Percentiles rank a stretch among this genome's conserved stretches.
These are phyloP conservation scores for Mimas tiliae DNA, from an alignment of 2,888 invertebrate genomes.

Conservation along the genomic window DNA sequence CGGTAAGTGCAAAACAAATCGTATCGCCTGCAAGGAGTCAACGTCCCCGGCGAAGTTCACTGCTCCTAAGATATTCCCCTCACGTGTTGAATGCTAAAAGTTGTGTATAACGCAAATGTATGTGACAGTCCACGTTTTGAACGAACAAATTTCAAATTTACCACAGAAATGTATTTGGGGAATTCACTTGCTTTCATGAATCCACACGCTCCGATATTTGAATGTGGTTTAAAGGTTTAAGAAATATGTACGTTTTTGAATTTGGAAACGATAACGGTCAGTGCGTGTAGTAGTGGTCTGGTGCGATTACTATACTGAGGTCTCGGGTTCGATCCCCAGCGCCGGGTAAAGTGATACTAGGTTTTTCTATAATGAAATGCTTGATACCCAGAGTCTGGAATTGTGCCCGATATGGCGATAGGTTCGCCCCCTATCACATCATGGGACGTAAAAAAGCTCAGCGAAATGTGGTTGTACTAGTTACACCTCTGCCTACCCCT, in stretches of 20 bases:
- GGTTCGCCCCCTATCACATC: too few relatives aligned
- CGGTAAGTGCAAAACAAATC: conserved; percentile 15
- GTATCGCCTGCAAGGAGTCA: conserved; percentile 52
- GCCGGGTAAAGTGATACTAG: too few relatives aligned
- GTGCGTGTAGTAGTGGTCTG: background rate
- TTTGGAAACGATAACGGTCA: background rate
- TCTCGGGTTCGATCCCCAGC: too few relatives aligned
- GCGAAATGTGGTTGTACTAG: too few relatives aligned
- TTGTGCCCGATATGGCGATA: too few relatives aligned
- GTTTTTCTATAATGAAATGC: too few relatives aligned
- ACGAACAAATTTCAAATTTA: conserved; percentile 26
- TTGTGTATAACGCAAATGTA: conserved; percentile 56
- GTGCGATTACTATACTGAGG: background rate
- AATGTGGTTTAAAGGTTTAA: background rate
- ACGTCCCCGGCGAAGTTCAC: conserved; percentile 71
- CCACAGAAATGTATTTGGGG: conserved; percentile 45
- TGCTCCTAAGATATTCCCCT: conserved; percentile 62
- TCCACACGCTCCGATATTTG: conserved; percentile 13
- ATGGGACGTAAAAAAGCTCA: too few relatives aligned
- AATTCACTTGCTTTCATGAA: conserved; percentile 43
- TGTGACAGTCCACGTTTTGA: conserved; percentile 48
- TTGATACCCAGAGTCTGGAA: too few relatives aligned
- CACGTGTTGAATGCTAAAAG: conserved; percentile 68
- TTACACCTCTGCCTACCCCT: too few relatives aligned
- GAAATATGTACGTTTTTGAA: background rate